These are phyloP conservation scores for Pachymerium ferrugineum DNA, from an alignment of 2,888 invertebrate species.

Conservation along the genomic window DNA sequence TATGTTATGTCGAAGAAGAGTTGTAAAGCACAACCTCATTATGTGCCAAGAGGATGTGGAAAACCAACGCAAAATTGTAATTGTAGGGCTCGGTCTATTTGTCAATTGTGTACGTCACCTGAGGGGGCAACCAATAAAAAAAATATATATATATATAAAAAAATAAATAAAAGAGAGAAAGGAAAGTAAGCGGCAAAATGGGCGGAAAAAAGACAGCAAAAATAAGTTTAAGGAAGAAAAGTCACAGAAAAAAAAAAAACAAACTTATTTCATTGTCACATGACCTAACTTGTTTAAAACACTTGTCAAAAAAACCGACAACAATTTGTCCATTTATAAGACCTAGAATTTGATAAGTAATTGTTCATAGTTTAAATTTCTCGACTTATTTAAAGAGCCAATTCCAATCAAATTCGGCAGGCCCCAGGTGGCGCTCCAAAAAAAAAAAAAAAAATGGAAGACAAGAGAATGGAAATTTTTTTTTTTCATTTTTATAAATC, in stretches of 20 bases:
- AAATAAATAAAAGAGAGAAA: not conserved
- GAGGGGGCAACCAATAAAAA: too few species aligned
- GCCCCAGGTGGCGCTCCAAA: too few species aligned
- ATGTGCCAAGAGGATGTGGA: not conserved
- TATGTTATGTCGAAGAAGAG: not conserved
- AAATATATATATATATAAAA: too few species aligned
- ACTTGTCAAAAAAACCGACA: not conserved
- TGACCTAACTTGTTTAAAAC: not conserved
- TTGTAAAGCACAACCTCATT: not conserved
- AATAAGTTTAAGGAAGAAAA: not conserved
- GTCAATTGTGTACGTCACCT: not conserved
- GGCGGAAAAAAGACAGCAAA: not conserved
- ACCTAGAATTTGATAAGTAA: too few species aligned
- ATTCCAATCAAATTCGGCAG: too few species aligned
- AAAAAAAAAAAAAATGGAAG: too few species aligned
- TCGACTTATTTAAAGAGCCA: too few species aligned
- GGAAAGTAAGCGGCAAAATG: not conserved
- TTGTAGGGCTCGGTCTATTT: too few species aligned
- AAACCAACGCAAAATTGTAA: not conserved
- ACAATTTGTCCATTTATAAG: too few species aligned
- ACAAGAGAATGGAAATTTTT: too few species aligned
- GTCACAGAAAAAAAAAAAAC: not conserved
- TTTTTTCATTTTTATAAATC: too few species aligned
- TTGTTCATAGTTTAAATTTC: too few species aligned
- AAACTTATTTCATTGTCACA: conserved; percentile 11